Base-by-base conservation (phyloP, 2,888 invertebrate genomes). In the Drosophila borealis region DNA sequence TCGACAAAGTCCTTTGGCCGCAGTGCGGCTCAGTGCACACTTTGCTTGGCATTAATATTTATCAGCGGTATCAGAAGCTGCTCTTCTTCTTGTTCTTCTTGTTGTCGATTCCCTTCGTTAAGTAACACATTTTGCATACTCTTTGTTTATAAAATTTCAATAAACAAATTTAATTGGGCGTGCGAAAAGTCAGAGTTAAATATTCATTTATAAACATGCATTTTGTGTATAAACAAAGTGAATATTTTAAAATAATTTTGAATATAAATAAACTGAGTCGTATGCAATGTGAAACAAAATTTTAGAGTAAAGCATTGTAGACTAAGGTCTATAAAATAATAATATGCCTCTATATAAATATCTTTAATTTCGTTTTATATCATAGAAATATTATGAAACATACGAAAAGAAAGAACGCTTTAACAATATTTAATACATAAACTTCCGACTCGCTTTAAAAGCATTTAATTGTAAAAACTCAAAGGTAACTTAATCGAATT, bases 1-100 rank as follows among this genome's bases (percentile, higher is more conserved):
- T 50, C 19, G 53, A 36, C 70, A 89, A 83, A 89, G 84, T 88
- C 87, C 88, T 89, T 82, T 88, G 82, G 74, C 84, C 88, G 80
- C 89, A 83, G 78, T 67, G 68, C 79, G 89, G 88, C 83, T 83
- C 83, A 84, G 89, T 83, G 88, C 75, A 73, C 89, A 86, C 88
- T 89, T 85, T 89, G 86, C 86, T 80, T 64, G 74, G 83, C 85
- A 85, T 85, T 85, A 89, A 85, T 85, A 85, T 85, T 85, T 85
- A 85, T 85, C 89, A 85, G 86, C 80, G 75, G 85, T 78, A 85
- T 89, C 88, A 86, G 63, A 66, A 85, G 60, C 74, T 81, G 54
- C 33, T 42, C 5, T 17, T 54, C 44, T 57, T 51, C 29, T n/a
- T 54, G 34, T 50, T 45, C 10, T 25, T 59, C 8, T 14, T 9